Base-by-base conservation (phyloP, 2,113 vertebrate species). In the Podilymbus podiceps region DNA sequence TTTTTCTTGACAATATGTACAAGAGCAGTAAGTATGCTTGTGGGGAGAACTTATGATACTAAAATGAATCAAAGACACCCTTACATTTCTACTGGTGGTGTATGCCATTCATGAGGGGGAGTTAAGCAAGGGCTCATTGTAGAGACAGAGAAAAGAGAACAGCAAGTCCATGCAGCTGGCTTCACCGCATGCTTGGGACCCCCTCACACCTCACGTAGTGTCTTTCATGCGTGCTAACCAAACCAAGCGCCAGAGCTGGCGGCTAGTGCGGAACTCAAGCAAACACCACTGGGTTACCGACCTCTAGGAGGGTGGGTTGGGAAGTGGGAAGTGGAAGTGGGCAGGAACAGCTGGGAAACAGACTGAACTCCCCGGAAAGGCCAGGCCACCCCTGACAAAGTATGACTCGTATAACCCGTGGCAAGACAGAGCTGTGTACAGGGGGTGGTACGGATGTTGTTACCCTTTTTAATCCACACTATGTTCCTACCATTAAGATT, bases 291-390 rank as follows among this genome's bases (percentile, higher is more conserved):
- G 21, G 33, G 17, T 27, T 30, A 50, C 60, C 27, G 49, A 20
- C 11, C 42, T 62, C 38, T 22, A 24, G 24, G 12, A 8, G 25
- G 53, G 47, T 1, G 5, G 38, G 24, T 2, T 9, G 27, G 40
- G 42, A 62, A 38, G 63, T 0, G 8, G 66, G n/a, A n/a, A n/a
- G n/a, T n/a, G 40, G 42, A 62, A 38, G 63, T 0, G 8, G 66
- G n/a, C 25, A 72, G 71, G 38, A 87, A 50, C 24, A 17, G 67
- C 12, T 18, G 50, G 79, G 42, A 46, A 88, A 55, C 5, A 27
- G 49, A 6, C 18, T 8, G 10, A 68, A 23, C 24, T 17, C 9
- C 46, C n/a, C 73, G 2, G 5, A 64, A 74, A 35, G 15, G 38
- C 50, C 64, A 33, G 18, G 30, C 5, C 1, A 44, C 3, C n/a